Conservation (phyloP, 2,888 invertebrate species). For the Pycnomerus fuliginosus region DNA sequence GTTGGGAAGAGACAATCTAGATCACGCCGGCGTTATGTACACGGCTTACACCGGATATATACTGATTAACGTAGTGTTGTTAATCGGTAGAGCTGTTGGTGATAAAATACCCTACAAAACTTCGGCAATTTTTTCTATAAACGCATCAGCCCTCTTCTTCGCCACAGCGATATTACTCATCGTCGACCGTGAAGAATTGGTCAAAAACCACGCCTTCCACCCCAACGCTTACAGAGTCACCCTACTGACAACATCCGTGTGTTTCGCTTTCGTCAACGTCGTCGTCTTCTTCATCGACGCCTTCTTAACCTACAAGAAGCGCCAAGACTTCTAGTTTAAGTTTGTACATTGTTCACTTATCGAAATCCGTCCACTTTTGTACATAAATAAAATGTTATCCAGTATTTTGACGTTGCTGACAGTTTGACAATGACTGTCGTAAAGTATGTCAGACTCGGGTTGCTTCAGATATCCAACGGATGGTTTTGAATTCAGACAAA, state of each 20-base stretch:
- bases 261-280: slow-evolving; percentile 63
- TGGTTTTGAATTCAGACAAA: too few species aligned
- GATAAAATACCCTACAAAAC: slow-evolving; percentile 66
- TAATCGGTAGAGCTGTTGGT: slow-evolving; percentile 61
- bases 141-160: slow-evolving; percentile 64
- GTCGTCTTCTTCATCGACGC: slow-evolving; percentile 63
- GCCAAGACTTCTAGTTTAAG: slow-evolving; percentile 54
- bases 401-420: too few species aligned
- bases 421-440: too few species aligned
- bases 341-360: slow-evolving; percentile 22
- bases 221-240: slow-evolving; percentile 66
- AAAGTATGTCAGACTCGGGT: too few species aligned
- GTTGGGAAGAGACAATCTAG: slow-evolving; percentile 58
- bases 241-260: slow-evolving; percentile 64
- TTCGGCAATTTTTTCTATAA: slow-evolving; percentile 61
- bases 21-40: slow-evolving; percentile 66
- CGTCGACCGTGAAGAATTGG: slow-evolving; percentile 48
- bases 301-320: slow-evolving; percentile 60
- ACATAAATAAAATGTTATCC: too few species aligned
- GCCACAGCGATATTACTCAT: slow-evolving; percentile 67
- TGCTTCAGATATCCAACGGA: too few species aligned
- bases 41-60: slow-evolving; percentile 66
- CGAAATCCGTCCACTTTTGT: slow-evolving; percentile 31
- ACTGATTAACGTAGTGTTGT: slow-evolving; percentile 63
- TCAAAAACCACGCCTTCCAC: slow-evolving; percentile 56